Evolutionary conservation across 2,113 vertebrate species (phyloP).

Genomic region (Perccottus glenii): DNA sequence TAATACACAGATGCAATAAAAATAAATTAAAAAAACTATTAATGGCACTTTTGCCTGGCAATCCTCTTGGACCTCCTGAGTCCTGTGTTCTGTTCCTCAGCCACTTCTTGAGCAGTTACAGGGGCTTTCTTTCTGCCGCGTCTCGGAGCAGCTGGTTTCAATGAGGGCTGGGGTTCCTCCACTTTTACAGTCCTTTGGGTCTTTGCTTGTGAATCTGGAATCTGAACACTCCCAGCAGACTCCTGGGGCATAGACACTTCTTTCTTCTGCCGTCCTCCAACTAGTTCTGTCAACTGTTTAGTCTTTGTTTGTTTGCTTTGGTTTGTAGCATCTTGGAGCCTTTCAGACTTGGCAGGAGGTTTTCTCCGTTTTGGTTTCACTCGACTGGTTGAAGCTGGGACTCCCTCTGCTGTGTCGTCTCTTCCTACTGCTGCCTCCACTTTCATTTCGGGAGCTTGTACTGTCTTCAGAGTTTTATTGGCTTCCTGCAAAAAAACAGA

Average conservation of each 20-base stretch:
- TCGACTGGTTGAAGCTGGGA: not conserved
- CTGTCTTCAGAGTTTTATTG: not conserved
- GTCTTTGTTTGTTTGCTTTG: constrained; percentile 1
- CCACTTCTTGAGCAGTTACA: not conserved
- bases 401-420: not conserved
- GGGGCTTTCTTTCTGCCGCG: not conserved
- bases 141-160: not conserved
- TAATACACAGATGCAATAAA: not conserved
- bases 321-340: not conserved
- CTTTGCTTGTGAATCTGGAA: not conserved
- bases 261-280: not conserved
- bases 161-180: not conserved
- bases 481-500: constrained; percentile 39
- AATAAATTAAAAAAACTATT: not conserved
- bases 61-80: constrained; percentile 71
- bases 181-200: not conserved
- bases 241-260: not conserved
- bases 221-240: not conserved
- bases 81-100: not conserved
- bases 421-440: not conserved
- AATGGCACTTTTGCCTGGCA: constrained; percentile 27
- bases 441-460: not conserved
- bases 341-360: not conserved
- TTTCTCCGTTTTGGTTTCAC: not conserved
- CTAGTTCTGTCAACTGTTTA: not conserved